phyloP scores from a whole-genome alignment of 2,113 vertebrate genomes.

The Anarhynchus alexandrinus region DNA sequence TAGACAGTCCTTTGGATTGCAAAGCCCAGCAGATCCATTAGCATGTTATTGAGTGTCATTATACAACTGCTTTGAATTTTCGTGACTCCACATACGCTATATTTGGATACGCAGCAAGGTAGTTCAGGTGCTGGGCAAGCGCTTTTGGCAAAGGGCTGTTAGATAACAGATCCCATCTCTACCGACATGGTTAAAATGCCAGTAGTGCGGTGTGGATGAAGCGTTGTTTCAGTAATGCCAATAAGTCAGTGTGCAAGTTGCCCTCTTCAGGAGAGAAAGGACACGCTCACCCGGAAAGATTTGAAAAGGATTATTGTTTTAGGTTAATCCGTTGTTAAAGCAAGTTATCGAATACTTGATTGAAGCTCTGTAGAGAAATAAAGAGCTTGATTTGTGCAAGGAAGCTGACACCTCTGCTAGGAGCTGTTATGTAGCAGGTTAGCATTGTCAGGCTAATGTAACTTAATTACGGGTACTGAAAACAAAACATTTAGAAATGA shows the following conservation, averaged over 20 bases:
- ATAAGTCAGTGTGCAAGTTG: neutral
- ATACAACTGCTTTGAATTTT: neutral
- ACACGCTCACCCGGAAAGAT: neutral
- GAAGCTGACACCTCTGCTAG: neutral
- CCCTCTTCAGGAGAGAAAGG: neutral
- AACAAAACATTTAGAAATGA: neutral
- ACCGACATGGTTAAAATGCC: neutral
- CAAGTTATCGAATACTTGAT: neutral
- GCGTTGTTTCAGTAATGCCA: rapidly evolving
- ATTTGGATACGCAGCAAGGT: neutral
- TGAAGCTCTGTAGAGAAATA: neutral
- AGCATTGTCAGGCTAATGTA: neutral
- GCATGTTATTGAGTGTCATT: neutral
- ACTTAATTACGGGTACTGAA: neutral
- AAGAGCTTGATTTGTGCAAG: neutral
- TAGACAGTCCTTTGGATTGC: neutral
- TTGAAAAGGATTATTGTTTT: neutral
- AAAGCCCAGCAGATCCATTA: neutral
- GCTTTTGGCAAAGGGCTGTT: neutral
- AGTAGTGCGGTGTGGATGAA: rapidly evolving
- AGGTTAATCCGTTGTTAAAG: neutral
- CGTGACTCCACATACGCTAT: rapidly evolving
- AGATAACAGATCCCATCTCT: neutral
- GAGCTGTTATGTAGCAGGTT: neutral
- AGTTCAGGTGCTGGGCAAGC: neutral